Evolutionary conservation across 2,888 invertebrate species (phyloP).

Genomic region (Caenorhabditis sp.): DNA sequence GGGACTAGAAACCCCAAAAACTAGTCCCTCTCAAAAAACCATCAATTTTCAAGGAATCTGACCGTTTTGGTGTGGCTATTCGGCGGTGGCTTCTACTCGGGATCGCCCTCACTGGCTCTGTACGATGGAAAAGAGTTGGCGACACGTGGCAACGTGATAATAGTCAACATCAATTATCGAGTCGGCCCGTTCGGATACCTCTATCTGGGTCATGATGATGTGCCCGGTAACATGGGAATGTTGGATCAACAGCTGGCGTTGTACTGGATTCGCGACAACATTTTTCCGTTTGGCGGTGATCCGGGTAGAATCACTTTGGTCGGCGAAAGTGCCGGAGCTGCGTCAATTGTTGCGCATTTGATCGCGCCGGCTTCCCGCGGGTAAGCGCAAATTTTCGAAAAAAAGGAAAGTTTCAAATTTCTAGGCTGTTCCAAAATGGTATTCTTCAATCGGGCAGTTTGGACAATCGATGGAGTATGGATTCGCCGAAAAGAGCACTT

Average conservation of each 20-base stretch:
- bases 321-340: constrained; percentile 94
- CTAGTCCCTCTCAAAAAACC: too few relatives aligned
- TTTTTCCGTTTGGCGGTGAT: constrained; percentile 87
- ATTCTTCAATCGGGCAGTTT: constrained; percentile 93
- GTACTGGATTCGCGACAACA: constrained; percentile 91
- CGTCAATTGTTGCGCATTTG: constrained; percentile 76
- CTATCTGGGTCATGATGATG: constrained; percentile 80
- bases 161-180: constrained; percentile 80
- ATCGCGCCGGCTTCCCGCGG: constrained; percentile 79
- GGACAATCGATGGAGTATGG: constrained; percentile 94
- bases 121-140: constrained; percentile 75
- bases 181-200: constrained; percentile 93
- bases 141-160: constrained; percentile 87
- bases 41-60: too few relatives aligned
- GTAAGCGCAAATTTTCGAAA: constrained; percentile 13
- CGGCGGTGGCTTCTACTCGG: constrained; percentile 72
- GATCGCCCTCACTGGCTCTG: constrained; percentile 72
- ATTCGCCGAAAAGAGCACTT: constrained; percentile 82
- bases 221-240: constrained; percentile 88
- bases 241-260: constrained; percentile 94
- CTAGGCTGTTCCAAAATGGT: constrained; percentile 69
- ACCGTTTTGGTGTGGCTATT: constrained; percentile 71
- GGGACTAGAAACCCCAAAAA: too few relatives aligned
- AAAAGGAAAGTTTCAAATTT: not conserved
- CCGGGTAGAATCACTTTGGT: constrained; percentile 84